Evolutionary conservation across 2,888 invertebrate species (phyloP).

Genomic region (Erebia epiphron): DNA sequence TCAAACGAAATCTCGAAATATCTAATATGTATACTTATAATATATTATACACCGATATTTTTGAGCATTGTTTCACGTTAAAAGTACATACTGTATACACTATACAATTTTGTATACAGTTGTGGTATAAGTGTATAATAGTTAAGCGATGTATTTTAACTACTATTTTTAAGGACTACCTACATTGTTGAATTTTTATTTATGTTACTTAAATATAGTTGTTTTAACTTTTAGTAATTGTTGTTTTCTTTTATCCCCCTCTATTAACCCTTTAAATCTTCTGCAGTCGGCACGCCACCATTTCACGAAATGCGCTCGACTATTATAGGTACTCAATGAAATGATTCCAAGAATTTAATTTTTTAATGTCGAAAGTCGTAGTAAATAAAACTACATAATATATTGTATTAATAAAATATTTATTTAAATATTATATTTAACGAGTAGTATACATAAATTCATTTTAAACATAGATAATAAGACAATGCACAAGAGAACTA

Average conservation of each 20-base stretch:
- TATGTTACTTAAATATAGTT: conserved; percentile 56
- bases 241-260: conserved; percentile 1
- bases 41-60: conserved; percentile 29
- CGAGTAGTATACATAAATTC: no score
- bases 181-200: conserved; percentile 53
- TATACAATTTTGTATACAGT: conserved; percentile 12
- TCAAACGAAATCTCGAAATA: background rate
- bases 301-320: no score
- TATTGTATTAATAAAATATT: no score
- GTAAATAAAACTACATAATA: no score
- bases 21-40: background rate
- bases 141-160: conserved; percentile 21
- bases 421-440: no score
- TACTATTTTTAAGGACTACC: conserved; percentile 22
- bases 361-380: no score
- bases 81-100: background rate
- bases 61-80: conserved; percentile 24
- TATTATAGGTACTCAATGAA: no score
- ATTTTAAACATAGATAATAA: no score
- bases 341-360: no score
- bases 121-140: conserved; percentile 5
- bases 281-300: no score
- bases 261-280: background rate
- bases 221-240: conserved; percentile 43
- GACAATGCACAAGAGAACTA: no score